Conservation (phyloP, 2,797 vertebrate species). For the Astyanax mexicanus region DNA sequence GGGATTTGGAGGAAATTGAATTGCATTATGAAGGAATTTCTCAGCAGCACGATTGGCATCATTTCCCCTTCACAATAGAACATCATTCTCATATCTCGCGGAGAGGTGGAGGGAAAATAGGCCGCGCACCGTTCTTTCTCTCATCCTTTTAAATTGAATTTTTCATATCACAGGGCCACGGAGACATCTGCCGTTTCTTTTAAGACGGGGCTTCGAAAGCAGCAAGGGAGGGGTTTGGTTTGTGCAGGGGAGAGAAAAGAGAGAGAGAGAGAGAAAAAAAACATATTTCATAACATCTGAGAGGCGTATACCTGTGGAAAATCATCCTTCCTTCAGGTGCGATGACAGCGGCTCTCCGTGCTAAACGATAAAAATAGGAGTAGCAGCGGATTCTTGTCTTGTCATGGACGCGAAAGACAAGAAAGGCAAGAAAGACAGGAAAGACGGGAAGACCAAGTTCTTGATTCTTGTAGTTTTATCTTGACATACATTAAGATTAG, state of each 20-base stretch:
- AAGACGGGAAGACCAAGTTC: conserved; percentile 13
- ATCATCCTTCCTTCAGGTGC: conserved; percentile 34
- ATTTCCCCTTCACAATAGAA: conserved; percentile 85
- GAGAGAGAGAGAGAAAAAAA: conserved; percentile 56
- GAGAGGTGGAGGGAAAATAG: conserved; percentile 84
- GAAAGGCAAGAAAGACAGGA: conserved; percentile 12
- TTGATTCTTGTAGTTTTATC: conserved; percentile 48
- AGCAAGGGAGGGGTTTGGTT: not conserved
- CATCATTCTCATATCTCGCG: conserved; percentile 85
- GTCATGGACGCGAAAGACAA: conserved; percentile 22
- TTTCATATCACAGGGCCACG: conserved; percentile 83
- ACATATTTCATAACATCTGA: conserved; percentile 56
- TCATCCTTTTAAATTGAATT: conserved; percentile 88
- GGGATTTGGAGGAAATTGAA: conserved; percentile 86
- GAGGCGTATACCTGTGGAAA: conserved; percentile 47
- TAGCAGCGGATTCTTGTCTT: conserved; percentile 22
- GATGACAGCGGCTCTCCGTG: conserved; percentile 1
- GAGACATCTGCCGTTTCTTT: conserved; percentile 84
- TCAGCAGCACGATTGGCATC: conserved; percentile 83
- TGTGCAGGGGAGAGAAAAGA: conserved; percentile 50
- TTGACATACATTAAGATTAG: conserved; percentile 31
- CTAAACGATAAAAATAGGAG: conserved; percentile 33
- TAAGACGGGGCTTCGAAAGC: conserved; percentile 57
- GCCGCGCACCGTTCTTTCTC: conserved; percentile 81
- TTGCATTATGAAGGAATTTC: conserved; percentile 87